phyloP scores from a whole-genome alignment of 64 coral and sea anemone species.

The Actinia tenebrosa region DNA sequence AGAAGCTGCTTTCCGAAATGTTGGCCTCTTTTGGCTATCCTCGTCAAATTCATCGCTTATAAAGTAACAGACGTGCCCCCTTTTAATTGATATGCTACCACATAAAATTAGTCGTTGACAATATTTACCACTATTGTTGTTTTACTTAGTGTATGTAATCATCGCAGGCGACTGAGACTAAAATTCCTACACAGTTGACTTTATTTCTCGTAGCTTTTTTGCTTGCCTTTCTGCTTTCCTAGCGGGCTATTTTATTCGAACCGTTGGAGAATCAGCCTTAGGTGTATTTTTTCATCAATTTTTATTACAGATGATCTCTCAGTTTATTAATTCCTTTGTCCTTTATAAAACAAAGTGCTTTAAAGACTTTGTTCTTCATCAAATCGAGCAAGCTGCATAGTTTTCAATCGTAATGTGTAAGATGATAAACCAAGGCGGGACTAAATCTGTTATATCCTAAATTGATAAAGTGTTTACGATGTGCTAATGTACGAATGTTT shows the following conservation, averaged over 20 bases:
- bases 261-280: background rate
- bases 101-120: background rate
- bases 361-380: background rate
- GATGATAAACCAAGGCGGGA: background rate
- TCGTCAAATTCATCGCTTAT: background rate
- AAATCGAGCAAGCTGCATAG: background rate
- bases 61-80: background rate
- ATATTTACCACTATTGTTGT: background rate
- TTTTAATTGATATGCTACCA: background rate
- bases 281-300: no score
- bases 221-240: background rate
- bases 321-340: no score
- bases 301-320: no score
- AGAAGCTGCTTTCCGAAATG: background rate
- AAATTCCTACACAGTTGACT: background rate
- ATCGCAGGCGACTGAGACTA: background rate
- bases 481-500: constrained; percentile 9
- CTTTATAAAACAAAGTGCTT: background rate
- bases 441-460: background rate
- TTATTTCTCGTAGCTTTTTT: background rate
- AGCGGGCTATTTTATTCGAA: background rate
- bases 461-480: constrained; percentile 12
- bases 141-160: background rate
- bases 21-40: background rate
- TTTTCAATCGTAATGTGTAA: background rate